Conservation (phyloP, 2,888 invertebrate genomes). For the Conops quadrifasciatus region DNA sequence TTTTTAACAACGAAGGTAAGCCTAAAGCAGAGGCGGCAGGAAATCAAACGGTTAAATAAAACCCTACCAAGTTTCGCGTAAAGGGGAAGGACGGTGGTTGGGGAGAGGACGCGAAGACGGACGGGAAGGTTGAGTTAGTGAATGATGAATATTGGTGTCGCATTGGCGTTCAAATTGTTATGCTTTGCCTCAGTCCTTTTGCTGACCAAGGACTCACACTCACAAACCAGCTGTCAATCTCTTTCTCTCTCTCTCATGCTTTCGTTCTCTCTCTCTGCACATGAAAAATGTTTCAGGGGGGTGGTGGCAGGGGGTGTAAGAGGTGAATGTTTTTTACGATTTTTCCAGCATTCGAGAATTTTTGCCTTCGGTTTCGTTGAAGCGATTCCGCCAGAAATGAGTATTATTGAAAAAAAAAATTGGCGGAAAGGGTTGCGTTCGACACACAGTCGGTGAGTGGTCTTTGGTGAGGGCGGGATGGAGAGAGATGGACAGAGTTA, state of each 20-base stretch:
- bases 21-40: slow-evolving; percentile 2
- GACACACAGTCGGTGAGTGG: neutral
- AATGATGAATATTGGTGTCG: slow-evolving; percentile 24
- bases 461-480: no score
- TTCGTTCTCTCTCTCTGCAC: neutral
- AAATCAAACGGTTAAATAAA: slow-evolving; percentile 38
- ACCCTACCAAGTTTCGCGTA: neutral
- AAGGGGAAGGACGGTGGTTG: slow-evolving; percentile 22
- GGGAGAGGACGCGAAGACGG: neutral
- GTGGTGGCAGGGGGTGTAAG: neutral
- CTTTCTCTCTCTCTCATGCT: neutral
- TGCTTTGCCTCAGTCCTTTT: neutral
- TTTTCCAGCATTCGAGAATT: slow-evolving; percentile 23
- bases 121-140: slow-evolving; percentile 2
- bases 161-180: neutral
- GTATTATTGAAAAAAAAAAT: no score
- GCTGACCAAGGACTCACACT: neutral
- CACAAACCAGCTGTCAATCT: neutral
- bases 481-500: neutral
- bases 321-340: slow-evolving; percentile 16
- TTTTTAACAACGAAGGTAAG: neutral
- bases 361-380: neutral
- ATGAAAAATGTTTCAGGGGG: neutral
- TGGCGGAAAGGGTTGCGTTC: neutral
- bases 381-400: neutral